Evolutionary conservation across 2,113 vertebrate species (phyloP).

Genomic region (Petroica traversi): DNA sequence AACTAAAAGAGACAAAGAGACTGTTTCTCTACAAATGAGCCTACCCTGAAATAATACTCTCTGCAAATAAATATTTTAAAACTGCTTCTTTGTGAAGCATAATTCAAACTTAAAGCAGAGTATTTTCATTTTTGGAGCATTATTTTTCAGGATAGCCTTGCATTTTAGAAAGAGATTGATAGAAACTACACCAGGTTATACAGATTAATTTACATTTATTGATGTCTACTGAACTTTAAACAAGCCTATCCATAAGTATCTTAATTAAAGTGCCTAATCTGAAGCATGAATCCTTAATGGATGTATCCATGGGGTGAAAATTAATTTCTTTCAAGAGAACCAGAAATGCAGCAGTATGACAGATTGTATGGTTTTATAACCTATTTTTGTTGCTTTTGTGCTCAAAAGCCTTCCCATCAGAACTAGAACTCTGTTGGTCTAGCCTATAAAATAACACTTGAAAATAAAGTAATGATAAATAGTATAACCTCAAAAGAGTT

Average conservation of each 20-base stretch:
- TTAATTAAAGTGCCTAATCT: neutral
- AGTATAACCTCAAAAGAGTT: neutral
- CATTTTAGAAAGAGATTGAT: neutral
- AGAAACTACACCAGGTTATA: neutral
- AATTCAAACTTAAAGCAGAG: neutral
- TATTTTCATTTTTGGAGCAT: neutral
- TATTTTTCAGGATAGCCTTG: neutral
- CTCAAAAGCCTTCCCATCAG: neutral
- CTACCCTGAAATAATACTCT: neutral
- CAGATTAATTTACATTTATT: neutral
- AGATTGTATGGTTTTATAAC: neutral
- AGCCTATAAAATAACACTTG: neutral
- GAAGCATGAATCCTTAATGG: neutral
- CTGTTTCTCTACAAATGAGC: neutral
- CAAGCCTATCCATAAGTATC: neutral
- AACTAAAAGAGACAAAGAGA: neutral
- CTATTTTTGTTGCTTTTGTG: neutral
- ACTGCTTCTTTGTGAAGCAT: neutral
- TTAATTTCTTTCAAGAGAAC: neutral
- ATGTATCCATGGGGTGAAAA: neutral
- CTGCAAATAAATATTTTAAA: neutral
- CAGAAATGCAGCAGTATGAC: neutral
- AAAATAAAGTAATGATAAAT: neutral
- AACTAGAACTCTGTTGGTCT: neutral
- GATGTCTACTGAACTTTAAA: neutral